These are phyloP conservation scores for Pseudorhiza aurosa DNA, from an alignment of 30 jellyfish, hydroid and myxozoan genomes.

Conservation along the genomic window DNA sequence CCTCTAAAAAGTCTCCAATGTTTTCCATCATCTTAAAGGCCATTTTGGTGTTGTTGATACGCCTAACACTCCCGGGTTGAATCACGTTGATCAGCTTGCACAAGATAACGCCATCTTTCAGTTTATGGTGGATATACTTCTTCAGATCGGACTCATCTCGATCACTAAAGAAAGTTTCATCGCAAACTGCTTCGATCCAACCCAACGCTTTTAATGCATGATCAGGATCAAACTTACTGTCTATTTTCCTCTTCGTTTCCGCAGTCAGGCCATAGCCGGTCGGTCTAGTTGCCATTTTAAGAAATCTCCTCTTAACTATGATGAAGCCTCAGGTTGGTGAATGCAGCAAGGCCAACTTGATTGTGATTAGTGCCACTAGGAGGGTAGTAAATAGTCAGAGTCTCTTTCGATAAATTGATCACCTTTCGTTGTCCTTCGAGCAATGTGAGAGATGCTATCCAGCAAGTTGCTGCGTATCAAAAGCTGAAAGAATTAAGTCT, in stretches of 20 bases:
- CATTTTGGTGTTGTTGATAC: slow-evolving; percentile 75
- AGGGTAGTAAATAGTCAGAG: too few species aligned
- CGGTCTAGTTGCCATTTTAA: slow-evolving; percentile 90
- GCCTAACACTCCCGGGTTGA: slow-evolving; percentile 83
- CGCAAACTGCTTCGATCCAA: slow-evolving; percentile 88
- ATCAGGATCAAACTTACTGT: slow-evolving; percentile 76
- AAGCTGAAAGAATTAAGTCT: not conserved
- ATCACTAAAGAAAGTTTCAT: slow-evolving; percentile 23
- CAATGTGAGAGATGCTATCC: too few species aligned
- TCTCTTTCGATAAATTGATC: too few species aligned
- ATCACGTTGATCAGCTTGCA: slow-evolving; percentile 76
- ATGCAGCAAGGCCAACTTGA: too few species aligned
- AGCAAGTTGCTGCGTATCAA: too few species aligned
- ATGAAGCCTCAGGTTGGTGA: too few species aligned
- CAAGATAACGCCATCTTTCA: slow-evolving; percentile 78
- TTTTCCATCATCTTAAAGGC: slow-evolving; percentile 97
- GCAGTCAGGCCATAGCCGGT: slow-evolving; percentile 97
- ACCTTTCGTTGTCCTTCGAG: too few species aligned
- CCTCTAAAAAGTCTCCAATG: slow-evolving; percentile 84
- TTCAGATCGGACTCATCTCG: slow-evolving; percentile 27
- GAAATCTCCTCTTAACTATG: not conserved
- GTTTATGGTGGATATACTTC: slow-evolving; percentile 51
- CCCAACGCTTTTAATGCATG: slow-evolving; percentile 77
- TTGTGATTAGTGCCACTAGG: too few species aligned
- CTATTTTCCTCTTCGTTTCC: slow-evolving; percentile 83